Evolutionary conservation across 2,888 invertebrate species (phyloP), one percentile per base, ranked within the genome.

Genomic region (Barypeithes pellucidus): DNA sequence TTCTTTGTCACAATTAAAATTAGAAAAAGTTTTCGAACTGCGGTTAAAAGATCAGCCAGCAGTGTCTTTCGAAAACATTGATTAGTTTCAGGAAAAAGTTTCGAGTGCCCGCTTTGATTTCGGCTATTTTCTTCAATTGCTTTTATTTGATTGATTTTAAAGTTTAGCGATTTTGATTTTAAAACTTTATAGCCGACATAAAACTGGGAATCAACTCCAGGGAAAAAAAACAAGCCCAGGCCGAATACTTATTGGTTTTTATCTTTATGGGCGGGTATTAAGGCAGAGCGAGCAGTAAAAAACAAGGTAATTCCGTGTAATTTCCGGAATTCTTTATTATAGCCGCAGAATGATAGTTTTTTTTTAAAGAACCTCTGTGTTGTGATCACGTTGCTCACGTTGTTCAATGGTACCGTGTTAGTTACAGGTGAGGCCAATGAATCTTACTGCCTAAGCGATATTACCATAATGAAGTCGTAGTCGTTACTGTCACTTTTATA

Each of bases 71-170:
- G 33, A 61, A 65, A 71, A 71, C 71, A 71, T 65, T 73, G 73
- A 73, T 73, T 73, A 65, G 73, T 73, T 73, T 73, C 45, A 60
- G 50, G 73, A 33, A 72, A 52, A 73, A 73, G 63, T 68, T 73
- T 63, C 16, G 59, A 73, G 73, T 73, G 73, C 41, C 67, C 68
- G 54, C 73, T 73, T 73, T 73, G 68, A 68, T 73, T 68, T 50
- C 65, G 41, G 50, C 60, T 59, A 72, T 72, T 72, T 72, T 72
- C 72, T 62, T 57, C 67, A 52, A 72, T 72, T 72, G 72, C 69
- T 69, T 69, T 69, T 60, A 47, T 69, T 62, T 54, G 70, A 70
- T 70, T 43, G 70, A 62, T 70, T 70, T 70, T 70, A 70, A 69
- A 70, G 63, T 70, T 70, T 45, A 11, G 52, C 29, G 50, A 69